Percentiles rank a stretch among this genome's conserved stretches.
phyloP scores from a whole-genome alignment of 2,888 invertebrate genomes.

The Ctena decussata region DNA sequence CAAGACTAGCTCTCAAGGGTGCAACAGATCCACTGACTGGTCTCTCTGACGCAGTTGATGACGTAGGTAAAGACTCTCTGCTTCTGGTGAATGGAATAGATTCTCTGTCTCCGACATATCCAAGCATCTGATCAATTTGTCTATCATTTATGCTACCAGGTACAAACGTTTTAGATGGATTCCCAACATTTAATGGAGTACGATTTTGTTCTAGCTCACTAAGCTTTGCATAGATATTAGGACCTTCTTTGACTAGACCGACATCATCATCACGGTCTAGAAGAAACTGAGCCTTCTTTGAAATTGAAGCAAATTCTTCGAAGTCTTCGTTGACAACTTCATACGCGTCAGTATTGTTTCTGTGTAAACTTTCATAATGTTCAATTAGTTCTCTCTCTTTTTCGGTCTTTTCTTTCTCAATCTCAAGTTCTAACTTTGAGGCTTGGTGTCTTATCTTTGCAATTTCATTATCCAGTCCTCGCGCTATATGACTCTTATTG shows the following conservation, averaged over 20 bases:
- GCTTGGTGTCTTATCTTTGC: constrained; percentile 44
- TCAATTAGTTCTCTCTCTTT: constrained; percentile 38
- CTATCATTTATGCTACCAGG: constrained; percentile 8
- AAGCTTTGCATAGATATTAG: constrained; percentile 23
- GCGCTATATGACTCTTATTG: constrained; percentile 35
- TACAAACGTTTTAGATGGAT: constrained; percentile 24
- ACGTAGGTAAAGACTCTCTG: neutral
- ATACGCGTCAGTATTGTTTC: neutral
- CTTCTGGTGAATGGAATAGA: neutral
- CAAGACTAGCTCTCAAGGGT: neutral
- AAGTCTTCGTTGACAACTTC: constrained; percentile 33
- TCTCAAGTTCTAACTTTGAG: constrained; percentile 45
- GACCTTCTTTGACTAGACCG: constrained; percentile 31
- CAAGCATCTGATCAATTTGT: constrained; percentile 30
- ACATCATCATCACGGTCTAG: constrained; percentile 44
- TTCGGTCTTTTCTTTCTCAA: constrained; percentile 37
- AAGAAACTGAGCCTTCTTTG: constrained; percentile 37
- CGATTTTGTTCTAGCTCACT: constrained; percentile 17
- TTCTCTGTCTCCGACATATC: constrained; percentile 7
- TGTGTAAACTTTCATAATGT: constrained; percentile 40
- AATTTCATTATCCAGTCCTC: constrained; percentile 42
- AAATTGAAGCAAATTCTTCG: constrained; percentile 15
- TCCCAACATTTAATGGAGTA: neutral
- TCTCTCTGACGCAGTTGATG: neutral
- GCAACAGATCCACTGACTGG: neutral